Evolutionary conservation across 2,797 vertebrate genomes (phyloP), one percentile per base, ranked within the genome.

Genomic region (Microctenopoma lineatum): DNA sequence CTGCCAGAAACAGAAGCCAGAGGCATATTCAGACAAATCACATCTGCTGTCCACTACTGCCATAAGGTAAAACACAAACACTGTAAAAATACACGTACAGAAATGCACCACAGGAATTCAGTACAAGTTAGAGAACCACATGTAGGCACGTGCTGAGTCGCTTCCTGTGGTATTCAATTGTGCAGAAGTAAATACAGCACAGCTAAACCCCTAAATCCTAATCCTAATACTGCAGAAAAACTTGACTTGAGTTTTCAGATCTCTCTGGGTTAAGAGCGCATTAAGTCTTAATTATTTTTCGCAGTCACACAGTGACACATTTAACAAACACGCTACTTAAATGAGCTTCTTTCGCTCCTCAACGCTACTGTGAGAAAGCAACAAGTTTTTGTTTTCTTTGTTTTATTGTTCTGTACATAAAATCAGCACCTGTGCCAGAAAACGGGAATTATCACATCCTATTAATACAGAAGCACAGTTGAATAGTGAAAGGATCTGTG

Each of bases 21-120:
- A 61, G 73, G 88, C 85, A 87, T 95, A 91, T 95, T 95, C 89
- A 87, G 94, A 66, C 94, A 95, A 73, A 94, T 95, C 69, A 92
- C 91, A 47, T 95, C 94, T 13, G 95, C 95, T 9, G 92, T 95
- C 75, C 93, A 95, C 86, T 94, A 94, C 88, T 94, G 94, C 79
- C 95, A 95, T 83, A 94, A 93, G 92, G 95, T 95, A 13, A 25
- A 18, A 66, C 25, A 47, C 65, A 61, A 53, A 55, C 36, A 71
- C n/a, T 41, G 12, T 41, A 11, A 39, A 39, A 39, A 39, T 13
- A 60, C 53, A 60, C 12, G 54, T 36, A 65, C 29, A 14, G 18
- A 55, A 47, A 59, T 42, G 16, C 44, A 26, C 41, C 14, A 8
- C 56, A 26, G 47, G 42, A 79, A 53, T 59, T 61, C 34, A 66